These are phyloP conservation scores for Magallana angulata DNA, from an alignment of 1,140 invertebrate species.

Conservation along the genomic window DNA sequence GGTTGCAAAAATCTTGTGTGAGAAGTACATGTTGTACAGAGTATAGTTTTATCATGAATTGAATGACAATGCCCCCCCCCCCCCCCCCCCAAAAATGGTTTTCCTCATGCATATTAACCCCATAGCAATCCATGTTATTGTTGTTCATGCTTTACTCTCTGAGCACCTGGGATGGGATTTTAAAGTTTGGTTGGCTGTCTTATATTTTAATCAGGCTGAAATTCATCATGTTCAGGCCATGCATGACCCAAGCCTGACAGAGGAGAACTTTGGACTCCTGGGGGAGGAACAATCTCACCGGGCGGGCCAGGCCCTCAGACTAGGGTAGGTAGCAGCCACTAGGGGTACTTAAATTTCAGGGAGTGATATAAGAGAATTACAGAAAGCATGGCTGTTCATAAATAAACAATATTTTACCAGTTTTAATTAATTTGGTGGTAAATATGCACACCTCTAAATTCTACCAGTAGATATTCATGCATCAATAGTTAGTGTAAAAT, in stretches of 20 bases:
- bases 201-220: constrained; percentile 75
- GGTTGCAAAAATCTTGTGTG: too few species aligned
- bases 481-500: too few species aligned
- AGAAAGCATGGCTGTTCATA: too few species aligned
- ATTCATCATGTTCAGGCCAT: constrained; percentile 77
- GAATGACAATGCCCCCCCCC: background rate
- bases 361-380: too few species aligned
- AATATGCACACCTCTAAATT: too few species aligned
- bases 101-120: background rate
- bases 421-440: too few species aligned
- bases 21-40: too few species aligned
- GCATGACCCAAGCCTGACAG: constrained; percentile 84
- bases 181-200: constrained; percentile 54
- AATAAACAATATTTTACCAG: too few species aligned
- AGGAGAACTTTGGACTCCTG: constrained; percentile 95
- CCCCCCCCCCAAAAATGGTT: too few species aligned
- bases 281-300: constrained; percentile 93
- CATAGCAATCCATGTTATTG: background rate
- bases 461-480: too few species aligned
- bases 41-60: too few species aligned
- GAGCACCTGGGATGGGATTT: constrained; percentile 50
- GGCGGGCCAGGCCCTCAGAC: constrained; percentile 95
- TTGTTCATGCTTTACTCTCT: constrained; percentile 46
- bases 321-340: constrained; percentile 86
- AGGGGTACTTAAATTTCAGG: background rate